Conservation (phyloP, 2,888 invertebrate species). For the Drosophila siamana region DNA sequence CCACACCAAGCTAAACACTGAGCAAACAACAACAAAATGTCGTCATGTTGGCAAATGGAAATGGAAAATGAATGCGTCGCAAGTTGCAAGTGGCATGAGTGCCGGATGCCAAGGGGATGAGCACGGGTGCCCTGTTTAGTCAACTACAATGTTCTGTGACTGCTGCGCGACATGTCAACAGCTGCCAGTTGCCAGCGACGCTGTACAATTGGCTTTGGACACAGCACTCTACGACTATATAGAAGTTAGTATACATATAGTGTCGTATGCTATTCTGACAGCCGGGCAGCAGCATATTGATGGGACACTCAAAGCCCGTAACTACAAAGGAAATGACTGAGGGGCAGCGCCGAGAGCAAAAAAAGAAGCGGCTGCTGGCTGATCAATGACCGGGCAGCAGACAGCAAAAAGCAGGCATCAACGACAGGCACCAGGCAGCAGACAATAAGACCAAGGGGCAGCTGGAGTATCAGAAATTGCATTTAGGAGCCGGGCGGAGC, state of each 20-base stretch:
- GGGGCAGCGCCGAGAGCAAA: not conserved
- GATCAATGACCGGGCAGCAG: slow-evolving; percentile 19
- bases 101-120: not conserved
- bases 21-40: slow-evolving; percentile 72
- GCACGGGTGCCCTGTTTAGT: not conserved
- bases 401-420: not conserved
- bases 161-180: slow-evolving; percentile 54
- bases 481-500: slow-evolving; percentile 43
- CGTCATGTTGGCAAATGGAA: slow-evolving; percentile 74
- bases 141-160: slow-evolving; percentile 29
- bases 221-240: slow-evolving; percentile 25
- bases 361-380: slow-evolving; percentile 2
- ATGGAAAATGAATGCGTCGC: slow-evolving; percentile 54
- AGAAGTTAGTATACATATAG: not conserved
- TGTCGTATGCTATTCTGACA: not conserved
- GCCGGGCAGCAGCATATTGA: slow-evolving; percentile 41
- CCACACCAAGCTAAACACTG: slow-evolving; percentile 46
- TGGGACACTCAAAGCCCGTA: slow-evolving; percentile 45
- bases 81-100: not conserved
- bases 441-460: slow-evolving; percentile 5
- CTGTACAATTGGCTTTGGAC: slow-evolving; percentile 60
- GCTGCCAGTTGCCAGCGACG: slow-evolving; percentile 37
- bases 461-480: slow-evolving; percentile 50
- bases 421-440: not conserved
- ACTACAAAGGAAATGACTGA: slow-evolving; percentile 30